A percentile compares a stretch with the other conserved stretches of the same genome.
Conservation (phyloP, 2,888 invertebrate species). For the Ischnura elegans region DNA sequence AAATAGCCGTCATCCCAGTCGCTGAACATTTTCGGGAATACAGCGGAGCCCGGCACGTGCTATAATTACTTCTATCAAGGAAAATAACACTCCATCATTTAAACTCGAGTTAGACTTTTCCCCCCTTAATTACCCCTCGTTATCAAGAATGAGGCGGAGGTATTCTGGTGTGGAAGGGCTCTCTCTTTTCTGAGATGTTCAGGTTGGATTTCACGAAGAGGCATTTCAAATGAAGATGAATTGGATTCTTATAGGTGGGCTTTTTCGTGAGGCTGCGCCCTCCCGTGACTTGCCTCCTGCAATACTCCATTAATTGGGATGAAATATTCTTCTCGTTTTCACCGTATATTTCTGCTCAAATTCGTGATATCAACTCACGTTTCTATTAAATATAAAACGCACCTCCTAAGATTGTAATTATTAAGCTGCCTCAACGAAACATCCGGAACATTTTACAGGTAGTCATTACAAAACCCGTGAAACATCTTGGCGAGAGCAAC, state of each 20-base stretch:
- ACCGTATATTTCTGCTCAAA: not conserved
- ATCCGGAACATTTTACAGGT: not conserved
- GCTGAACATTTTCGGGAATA: not conserved
- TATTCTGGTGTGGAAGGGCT: not conserved
- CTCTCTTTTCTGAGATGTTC: not conserved
- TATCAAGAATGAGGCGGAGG: not conserved
- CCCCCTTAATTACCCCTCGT: not conserved
- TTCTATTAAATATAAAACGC: not conserved
- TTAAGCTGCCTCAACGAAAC: not conserved
- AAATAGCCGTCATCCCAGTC: not conserved
- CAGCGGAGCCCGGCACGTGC: not conserved
- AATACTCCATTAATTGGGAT: not conserved
- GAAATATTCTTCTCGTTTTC: not conserved
- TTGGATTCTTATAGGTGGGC: not conserved
- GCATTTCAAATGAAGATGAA: not conserved
- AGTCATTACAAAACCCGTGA: not conserved
- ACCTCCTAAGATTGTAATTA: not conserved
- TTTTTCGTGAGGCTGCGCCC: not conserved
- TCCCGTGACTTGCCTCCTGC: constrained; percentile 5
- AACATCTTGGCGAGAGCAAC: not conserved
- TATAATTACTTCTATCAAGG: not conserved
- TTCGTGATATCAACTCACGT: not conserved
- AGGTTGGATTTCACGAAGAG: not conserved
- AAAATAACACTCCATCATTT: not conserved
- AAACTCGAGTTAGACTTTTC: not conserved